Evolutionary conservation across 1,140 invertebrate genomes (phyloP), one percentile per base, ranked within the genome.

Genomic region (Anoplophora glabripennis): DNA sequence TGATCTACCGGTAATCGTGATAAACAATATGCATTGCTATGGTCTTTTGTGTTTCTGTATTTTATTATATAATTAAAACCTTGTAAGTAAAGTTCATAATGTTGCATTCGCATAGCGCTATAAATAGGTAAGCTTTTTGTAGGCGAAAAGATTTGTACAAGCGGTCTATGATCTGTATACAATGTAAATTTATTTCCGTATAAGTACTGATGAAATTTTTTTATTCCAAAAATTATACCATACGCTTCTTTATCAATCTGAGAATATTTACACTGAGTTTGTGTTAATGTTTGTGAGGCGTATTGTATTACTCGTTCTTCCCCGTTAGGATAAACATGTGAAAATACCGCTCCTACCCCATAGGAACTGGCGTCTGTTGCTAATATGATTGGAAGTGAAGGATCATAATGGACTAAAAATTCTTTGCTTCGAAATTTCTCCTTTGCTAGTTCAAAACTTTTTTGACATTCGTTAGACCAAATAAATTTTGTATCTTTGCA

Each of bases 321-420:
- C 2, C 21, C 21, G 21, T 28, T 5, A 3, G 2, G 3, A 2
- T 3, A 3, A 3, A 3, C 5, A 5, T 28, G 21, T 34, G 8
- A 34, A 10, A 12, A 36, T 15, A 45, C 17, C 17, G 10, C 11
- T 15, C 17, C 9, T 18, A 21, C 17, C 5, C 17, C 28, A 10
- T 7, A 15, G 4, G n/a, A 7, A 45, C 10, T 45, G 14, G 12
- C 17, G 7, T 45, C 17, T 4, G 4, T 4, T 21, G 17, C 52
- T n/a, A 71, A 37, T 36, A 58, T 53, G 9, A 69, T 10, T 35
- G 48, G n/a, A 36, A 4, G 17, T 4, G 7, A 7, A 8, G 44
- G 44, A 45, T 45, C 10, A 17, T 15, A 45, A 45, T 45, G 44
- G 4, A 21, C 10, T 21, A 45, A 17, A 11, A 45, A 12, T 15